Percentiles rank a stretch among this genome's conserved stretches.
Evolutionary conservation across 2,888 invertebrate species (phyloP).

Genomic region (Rhagophthalmus giganteus): DNA sequence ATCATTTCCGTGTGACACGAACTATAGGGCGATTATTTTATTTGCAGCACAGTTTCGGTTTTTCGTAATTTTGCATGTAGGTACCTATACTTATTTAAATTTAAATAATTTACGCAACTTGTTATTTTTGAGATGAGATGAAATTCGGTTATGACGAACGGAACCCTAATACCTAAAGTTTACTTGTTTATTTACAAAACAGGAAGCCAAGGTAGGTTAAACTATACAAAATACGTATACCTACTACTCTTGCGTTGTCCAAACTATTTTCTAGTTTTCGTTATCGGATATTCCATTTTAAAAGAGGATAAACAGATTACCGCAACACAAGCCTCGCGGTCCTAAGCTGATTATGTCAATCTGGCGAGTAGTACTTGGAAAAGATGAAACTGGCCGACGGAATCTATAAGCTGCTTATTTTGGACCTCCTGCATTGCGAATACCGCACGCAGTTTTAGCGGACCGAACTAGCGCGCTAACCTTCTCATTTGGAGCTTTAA

Average conservation of each 20-base stretch:
- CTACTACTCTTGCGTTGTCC: slow-evolving; percentile 9
- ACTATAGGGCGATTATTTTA: too few species aligned
- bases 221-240: slow-evolving; percentile 10
- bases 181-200: slow-evolving; percentile 22
- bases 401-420: slow-evolving; percentile 23
- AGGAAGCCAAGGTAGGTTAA: slow-evolving; percentile 3
- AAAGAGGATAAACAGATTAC: slow-evolving; percentile 33
- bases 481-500: too few species aligned
- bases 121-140: too few species aligned
- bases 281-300: slow-evolving; percentile 9
- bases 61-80: too few species aligned
- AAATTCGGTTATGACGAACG: too few species aligned
- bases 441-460: slow-evolving; percentile 1
- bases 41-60: too few species aligned
- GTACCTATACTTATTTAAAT: too few species aligned
- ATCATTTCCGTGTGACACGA: too few species aligned
- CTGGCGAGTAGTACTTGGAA: slow-evolving; percentile 22
- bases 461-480: too few species aligned
- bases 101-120: too few species aligned
- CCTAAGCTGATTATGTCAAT: slow-evolving; percentile 34
- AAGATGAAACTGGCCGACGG: slow-evolving; percentile 30
- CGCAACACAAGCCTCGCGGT: slow-evolving; percentile 21
- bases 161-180: too few species aligned
- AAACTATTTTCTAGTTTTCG: slow-evolving; percentile 10
- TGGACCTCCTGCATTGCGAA: slow-evolving; percentile 22